Percentiles rank a stretch among this genome's conserved stretches.
phyloP scores from a whole-genome alignment of 1,140 invertebrate species.

The Cydia amplana region DNA sequence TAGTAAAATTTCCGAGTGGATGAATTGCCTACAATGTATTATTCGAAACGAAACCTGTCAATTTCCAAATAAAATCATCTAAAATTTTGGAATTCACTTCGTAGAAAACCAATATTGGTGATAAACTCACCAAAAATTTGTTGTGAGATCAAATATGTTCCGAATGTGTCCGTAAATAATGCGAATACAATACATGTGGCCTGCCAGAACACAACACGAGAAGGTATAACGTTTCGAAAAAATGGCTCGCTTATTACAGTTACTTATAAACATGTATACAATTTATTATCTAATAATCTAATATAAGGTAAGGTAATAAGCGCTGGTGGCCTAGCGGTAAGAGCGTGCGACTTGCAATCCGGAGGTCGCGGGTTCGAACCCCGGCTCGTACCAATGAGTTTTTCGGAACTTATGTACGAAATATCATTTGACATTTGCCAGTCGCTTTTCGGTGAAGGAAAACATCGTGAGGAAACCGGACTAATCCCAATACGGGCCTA shows the following conservation, averaged over 20 bases:
- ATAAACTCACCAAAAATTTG: background rate
- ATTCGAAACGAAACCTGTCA: background rate
- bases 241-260: background rate
- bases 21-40: background rate
- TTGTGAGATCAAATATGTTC: background rate
- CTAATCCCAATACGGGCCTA: too few relatives aligned
- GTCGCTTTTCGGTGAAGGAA: too few relatives aligned
- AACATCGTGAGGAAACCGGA: too few relatives aligned
- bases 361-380: too few relatives aligned
- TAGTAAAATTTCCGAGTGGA: background rate
- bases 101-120: background rate
- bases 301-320: too few relatives aligned
- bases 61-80: background rate
- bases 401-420: too few relatives aligned
- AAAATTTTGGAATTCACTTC: background rate
- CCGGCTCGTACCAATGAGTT: too few relatives aligned
- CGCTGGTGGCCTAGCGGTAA: too few relatives aligned
- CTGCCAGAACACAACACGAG: background rate
- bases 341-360: too few relatives aligned
- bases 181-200: conserved; percentile 19
- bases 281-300: too few relatives aligned
- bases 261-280: background rate
- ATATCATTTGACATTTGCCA: too few relatives aligned
- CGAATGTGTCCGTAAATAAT: background rate
- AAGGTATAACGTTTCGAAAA: background rate